A percentile compares a stretch with the other conserved stretches of the same genome.
phyloP scores from a whole-genome alignment of 2,797 vertebrate genomes.

The Halcyon leucocephala region DNA sequence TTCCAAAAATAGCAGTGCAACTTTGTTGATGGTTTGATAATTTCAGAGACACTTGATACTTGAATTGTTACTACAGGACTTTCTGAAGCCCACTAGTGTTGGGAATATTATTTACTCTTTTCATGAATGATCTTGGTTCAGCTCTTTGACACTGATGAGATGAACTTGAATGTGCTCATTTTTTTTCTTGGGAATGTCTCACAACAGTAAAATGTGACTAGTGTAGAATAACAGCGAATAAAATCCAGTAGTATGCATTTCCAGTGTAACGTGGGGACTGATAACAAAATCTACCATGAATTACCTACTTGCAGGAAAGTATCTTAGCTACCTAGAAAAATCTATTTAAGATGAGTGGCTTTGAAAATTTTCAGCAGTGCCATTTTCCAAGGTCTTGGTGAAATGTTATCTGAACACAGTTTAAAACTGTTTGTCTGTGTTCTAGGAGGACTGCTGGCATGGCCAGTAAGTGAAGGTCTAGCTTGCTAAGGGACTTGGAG shows the following conservation, averaged over 20 bases:
- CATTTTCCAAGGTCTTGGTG: not conserved
- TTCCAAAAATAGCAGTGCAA: not conserved
- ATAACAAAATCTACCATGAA: not conserved
- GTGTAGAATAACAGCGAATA: not conserved
- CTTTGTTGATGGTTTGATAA: not conserved
- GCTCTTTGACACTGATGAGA: not conserved
- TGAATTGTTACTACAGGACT: not conserved
- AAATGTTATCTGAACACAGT: not conserved
- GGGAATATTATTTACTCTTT: not conserved
- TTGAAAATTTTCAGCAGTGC: not conserved
- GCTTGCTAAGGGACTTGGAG: not conserved
- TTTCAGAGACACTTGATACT: not conserved
- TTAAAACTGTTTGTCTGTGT: not conserved
- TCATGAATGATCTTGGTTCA: not conserved
- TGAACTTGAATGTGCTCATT: not conserved
- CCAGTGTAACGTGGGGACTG: not conserved
- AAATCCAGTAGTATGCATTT: not conserved
- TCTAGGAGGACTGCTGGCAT: not conserved
- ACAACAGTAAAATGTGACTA: not conserved
- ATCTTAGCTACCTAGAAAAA: not conserved
- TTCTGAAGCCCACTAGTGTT: not conserved
- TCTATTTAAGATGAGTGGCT: not conserved
- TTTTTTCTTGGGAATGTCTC: not conserved
- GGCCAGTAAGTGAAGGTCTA: not conserved
- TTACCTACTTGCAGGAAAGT: not conserved